Evolutionary conservation across 2,888 invertebrate species (phyloP), one percentile per base, ranked within the genome.

Genomic region (Cylloceria caligata): DNA sequence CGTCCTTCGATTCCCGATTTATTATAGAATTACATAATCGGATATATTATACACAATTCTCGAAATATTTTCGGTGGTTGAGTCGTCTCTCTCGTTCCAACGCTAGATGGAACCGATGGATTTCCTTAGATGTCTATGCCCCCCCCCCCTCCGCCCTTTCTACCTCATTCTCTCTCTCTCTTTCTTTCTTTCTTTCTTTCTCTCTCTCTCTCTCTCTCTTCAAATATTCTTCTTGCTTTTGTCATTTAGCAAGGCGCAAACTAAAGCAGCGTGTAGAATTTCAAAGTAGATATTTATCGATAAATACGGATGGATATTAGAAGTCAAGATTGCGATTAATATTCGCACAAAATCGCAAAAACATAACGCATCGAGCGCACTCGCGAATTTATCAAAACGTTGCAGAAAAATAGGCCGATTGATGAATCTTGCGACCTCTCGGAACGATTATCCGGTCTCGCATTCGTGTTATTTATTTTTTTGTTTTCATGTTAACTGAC

Each of bases 321-420:
- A 75, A 79, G 42, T 79, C 49, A 65, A 75, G 72, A 79, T 79
- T 71, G 75, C 71, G 72, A 74, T 68, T 80, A 77, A 77, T 78
- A 76, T 85, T 86, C 83, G 84, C 81, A 81, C 79, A 78, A 74
- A 80, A 86, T 80, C 80, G 80, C 75, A 57, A 47, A 21, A 47
- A 71, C n/a, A 52, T 30, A 65, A 69, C 62, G 24, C 52, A 62
- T 81, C 76, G 76, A 68, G 73, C 42, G 77, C 57, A 72, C 67
- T 67, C 69, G 65, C 71, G 71, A 79, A 67, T 79, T 72, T 52
- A 11, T 42, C 9, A 65, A 72, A 57, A 76, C 55, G 13, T 39
- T 65, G 62, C 36, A 47, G 69, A 45, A 68, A 76, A 73, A 80
- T 76, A 83, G 80, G 80, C 82, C 82, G 75, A 80, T 74, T 60